Evolutionary conservation across 2,113 vertebrate genomes (phyloP), one percentile per base, ranked within the genome.

Genomic region (Hirundichthys speculiger): DNA sequence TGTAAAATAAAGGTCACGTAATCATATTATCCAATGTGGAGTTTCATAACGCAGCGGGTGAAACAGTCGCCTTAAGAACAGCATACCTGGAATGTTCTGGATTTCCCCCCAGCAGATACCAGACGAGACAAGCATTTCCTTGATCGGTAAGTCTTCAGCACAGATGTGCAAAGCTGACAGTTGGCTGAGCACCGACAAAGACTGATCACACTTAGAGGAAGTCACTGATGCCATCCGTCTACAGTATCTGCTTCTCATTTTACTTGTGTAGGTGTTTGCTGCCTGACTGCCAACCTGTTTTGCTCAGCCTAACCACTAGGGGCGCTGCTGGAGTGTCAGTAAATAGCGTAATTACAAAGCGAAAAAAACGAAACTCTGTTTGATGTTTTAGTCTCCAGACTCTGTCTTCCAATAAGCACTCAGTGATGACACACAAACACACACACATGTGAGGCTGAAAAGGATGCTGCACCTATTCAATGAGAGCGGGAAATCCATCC

Each of bases 61-160:
- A 43, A 70, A 52, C 58, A 3, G 73, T 75, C 39, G 64, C 61
- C 25, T n/a, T 38, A 30, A 25, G 63, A 58, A 71, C 71, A 30
- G 47, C 73, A 73, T 73, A 9, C 70, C 50, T 9, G 53, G 41
- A 50, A 75, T 82, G 49, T 60, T 73, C 68, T 55, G 62, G 50
- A 70, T 39, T 4, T 22, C 1, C 25, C 10, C 21, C 12, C 25
- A 18, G 50, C 55, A 63, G 61, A 64, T 51, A 19, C 65, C 53
- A 64, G 75, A 54, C 43, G 48, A 72, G 55, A n/a, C 75, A 86
- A 86, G 84, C 84, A 79, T 84, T 52, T 79, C 81, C 81, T 56
- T 84, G 75, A 75, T 79, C 77, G 84, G 77, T 72, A 20, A 49
- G 57, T 13, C 21, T 53, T 64, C 22, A 11, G 13, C 50, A 12